A percentile compares a stretch with the other conserved stretches of the same genome.
These are phyloP conservation scores for Caenorhabditis inopinata DNA, from an alignment of 1,140 invertebrate species.

Conservation along the genomic window DNA sequence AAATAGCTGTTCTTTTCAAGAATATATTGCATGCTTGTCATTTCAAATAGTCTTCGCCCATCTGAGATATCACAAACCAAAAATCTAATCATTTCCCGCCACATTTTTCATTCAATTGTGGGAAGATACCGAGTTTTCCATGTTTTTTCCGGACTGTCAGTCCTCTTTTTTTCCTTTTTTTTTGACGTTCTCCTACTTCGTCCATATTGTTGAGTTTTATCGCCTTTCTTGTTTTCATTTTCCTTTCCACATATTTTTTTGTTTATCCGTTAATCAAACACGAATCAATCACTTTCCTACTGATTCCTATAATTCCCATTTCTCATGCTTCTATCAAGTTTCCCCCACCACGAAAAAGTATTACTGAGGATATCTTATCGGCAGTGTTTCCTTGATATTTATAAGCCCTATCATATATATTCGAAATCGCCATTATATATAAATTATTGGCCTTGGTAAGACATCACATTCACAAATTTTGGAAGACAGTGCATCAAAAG, in stretches of 20 bases:
- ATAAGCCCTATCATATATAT: no score
- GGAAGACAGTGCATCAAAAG: no score
- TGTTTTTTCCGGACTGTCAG: background rate
- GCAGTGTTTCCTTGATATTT: no score
- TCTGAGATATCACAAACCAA: conserved; percentile 6
- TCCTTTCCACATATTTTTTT: background rate
- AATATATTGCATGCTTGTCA: conserved; percentile 26
- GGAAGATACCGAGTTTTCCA: background rate
- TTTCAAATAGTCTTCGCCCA: conserved; percentile 12
- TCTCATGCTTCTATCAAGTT: background rate
- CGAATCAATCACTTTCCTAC: background rate
- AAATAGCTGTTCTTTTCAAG: no score
- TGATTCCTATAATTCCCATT: no score
- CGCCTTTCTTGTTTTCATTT: conserved; percentile 26
- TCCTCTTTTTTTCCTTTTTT: background rate
- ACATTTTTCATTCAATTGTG: background rate
- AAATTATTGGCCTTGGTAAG: no score
- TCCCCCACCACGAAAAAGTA: background rate
- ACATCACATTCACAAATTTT: no score
- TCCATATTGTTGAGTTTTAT: conserved; percentile 13
- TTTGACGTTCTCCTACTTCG: background rate
- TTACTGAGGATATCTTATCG: background rate
- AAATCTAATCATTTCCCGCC: background rate
- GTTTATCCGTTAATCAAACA: background rate
- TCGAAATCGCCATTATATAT: no score